phyloP scores from a whole-genome alignment of 2,113 vertebrate species.

The Glareola pratincola region DNA sequence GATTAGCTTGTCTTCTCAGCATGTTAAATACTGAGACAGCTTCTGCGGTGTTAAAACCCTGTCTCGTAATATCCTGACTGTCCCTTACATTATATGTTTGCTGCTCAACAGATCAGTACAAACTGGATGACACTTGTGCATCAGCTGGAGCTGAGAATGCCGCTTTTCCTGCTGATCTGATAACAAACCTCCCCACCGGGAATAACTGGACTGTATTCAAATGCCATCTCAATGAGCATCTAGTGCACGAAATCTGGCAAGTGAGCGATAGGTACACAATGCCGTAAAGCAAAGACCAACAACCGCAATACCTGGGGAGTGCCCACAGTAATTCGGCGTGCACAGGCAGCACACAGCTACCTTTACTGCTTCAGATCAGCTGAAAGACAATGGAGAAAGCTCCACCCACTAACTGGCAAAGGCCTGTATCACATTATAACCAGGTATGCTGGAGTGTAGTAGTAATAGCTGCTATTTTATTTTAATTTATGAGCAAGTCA shows the following conservation, averaged over 20 bases:
- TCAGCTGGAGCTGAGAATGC: neutral
- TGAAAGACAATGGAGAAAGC: neutral
- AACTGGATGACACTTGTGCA: neutral
- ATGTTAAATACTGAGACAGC: neutral
- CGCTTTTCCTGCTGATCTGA: neutral
- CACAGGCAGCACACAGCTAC: neutral
- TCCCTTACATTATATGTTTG: neutral
- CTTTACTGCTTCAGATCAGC: neutral
- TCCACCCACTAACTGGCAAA: neutral
- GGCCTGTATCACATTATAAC: neutral
- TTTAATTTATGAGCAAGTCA: neutral
- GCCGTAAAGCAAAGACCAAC: neutral
- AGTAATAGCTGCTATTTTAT: neutral
- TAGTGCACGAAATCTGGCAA: neutral
- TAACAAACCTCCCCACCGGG: neutral
- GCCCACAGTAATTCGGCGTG: neutral
- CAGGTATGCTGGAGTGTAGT: neutral
- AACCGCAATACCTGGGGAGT: neutral
- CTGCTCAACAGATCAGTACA: constrained; percentile 19
- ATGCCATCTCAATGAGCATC: neutral
- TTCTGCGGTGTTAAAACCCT: neutral
- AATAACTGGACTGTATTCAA: neutral
- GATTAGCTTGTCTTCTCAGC: constrained; percentile 20
- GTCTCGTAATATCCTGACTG: neutral
- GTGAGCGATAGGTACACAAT: neutral